phyloP scores from a whole-genome alignment of 2,113 vertebrate species.

The Bungarus multicinctus region DNA sequence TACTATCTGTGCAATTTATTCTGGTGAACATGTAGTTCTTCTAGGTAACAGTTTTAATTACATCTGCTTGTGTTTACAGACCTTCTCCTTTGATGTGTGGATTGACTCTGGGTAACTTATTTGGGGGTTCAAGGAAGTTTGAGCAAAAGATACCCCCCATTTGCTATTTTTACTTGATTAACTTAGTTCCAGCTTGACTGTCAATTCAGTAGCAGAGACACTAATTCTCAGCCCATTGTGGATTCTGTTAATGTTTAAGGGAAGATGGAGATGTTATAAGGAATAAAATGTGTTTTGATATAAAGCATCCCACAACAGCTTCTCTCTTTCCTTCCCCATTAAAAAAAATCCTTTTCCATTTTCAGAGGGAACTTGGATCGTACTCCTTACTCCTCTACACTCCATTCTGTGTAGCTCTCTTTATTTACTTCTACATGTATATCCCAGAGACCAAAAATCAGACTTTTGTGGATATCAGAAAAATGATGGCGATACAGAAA shows the following conservation, averaged over 20 bases:
- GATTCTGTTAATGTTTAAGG: not conserved
- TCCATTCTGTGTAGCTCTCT: not conserved
- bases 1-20: not conserved
- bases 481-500: not conserved
- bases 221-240: not conserved
- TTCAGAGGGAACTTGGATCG: not conserved
- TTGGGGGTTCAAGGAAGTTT: not conserved
- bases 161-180: not conserved
- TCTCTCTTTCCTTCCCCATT: not conserved
- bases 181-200: not conserved
- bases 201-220: not conserved
- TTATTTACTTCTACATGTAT: not conserved
- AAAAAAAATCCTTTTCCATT: not conserved
- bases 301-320: not conserved
- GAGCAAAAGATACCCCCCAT: not conserved
- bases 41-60: not conserved
- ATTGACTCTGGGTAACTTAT: not conserved
- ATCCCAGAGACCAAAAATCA: not conserved
- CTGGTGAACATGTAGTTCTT: not conserved
- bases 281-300: not conserved
- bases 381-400: not conserved
- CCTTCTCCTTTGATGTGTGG: not conserved
- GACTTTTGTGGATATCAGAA: not conserved
- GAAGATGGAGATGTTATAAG: not conserved
- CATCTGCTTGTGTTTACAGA: not conserved